These are phyloP conservation scores for Oreochromis grahami DNA, from an alignment of 2,797 vertebrate species.

Conservation along the genomic window DNA sequence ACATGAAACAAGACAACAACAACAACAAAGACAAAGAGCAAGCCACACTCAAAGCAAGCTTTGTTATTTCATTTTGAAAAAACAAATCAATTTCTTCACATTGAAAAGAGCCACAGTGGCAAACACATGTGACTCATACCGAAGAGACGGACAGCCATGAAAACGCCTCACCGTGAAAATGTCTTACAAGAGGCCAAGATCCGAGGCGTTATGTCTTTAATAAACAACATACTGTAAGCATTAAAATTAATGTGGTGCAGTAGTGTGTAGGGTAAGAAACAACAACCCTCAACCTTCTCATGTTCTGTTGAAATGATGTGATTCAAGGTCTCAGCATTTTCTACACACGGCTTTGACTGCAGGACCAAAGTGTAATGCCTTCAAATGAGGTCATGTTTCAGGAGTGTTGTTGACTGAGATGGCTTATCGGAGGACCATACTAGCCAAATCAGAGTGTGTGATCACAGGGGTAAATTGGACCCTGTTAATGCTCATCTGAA, in stretches of 20 bases:
- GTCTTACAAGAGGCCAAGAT: conserved; percentile 54
- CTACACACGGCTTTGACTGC: background rate
- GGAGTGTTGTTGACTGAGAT: conserved; percentile 31
- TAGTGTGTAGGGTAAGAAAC: background rate
- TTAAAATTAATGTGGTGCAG: conserved; percentile 32
- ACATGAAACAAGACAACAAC: background rate
- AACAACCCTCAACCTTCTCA: background rate
- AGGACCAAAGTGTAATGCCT: background rate
- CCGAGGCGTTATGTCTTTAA: conserved; percentile 36
- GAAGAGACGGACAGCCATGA: conserved; percentile 33
- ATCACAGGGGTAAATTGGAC: conserved; percentile 7
- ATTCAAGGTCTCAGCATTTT: conserved; percentile 10
- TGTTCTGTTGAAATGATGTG: conserved; percentile 25
- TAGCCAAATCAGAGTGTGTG: conserved; percentile 25
- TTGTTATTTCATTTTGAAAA: conserved; percentile 25
- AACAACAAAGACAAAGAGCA: background rate
- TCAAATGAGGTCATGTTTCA: conserved; percentile 40
- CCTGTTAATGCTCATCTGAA: conserved; percentile 14
- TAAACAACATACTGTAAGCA: conserved; percentile 48
- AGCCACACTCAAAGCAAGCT: background rate
- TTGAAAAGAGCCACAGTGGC: conserved; percentile 42
- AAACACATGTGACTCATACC: conserved; percentile 48
- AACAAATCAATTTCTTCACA: conserved; percentile 56
- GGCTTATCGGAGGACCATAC: conserved; percentile 3
- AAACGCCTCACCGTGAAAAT: conserved; percentile 54